Evolutionary conservation across 2,888 invertebrate species (phyloP), one percentile per base, ranked within the genome.

Genomic region (Timema cristinae): DNA sequence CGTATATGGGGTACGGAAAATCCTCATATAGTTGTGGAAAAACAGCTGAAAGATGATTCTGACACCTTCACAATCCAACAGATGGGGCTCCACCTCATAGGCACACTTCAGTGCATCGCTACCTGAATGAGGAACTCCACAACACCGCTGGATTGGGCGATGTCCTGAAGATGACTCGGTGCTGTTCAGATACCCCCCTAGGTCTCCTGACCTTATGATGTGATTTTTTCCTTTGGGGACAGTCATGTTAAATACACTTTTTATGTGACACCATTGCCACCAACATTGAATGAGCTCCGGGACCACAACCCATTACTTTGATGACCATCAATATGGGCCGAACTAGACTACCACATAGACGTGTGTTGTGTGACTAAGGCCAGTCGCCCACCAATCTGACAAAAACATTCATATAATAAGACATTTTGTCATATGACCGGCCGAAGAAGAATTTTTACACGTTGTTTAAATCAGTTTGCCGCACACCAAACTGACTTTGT

Each of bases 71-170:
- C 4, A 32, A 8, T 63, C 47, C 6, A 8, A 6, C 9, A 10
- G 8, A 47, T 63, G 6, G 63, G 10, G 32, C 48, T 32, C 63
- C 63, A 63, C 6, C 63, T 47, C 9, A 48, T 47, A 8, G 63
- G 63, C 32, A 7, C 63, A 4, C 63, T 48, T 63, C 63, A 63
- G 32, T 63, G 63, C 11, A 11, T 11, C 63, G 16, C 47, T 32
- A 63, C 32, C 63, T 63, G 10, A 63, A 63, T 32, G 48, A 63
- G 10, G 63, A 63, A 63, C 63, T 16, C 13, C 63, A 16, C 63
- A 16, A 47, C 32, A 32, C 7, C 4, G 47, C 63, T 63, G 32
- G 63, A 63, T 63, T 63, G 63, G 63, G n/a, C 63, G 63, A 11
- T 47, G 7, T 15, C 2, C 6, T 63, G 10, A 13, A 5, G 32